Evolutionary conservation across 2,888 invertebrate species (phyloP), one percentile per base, ranked within the genome.

Genomic region (Drosophila falleni): DNA sequence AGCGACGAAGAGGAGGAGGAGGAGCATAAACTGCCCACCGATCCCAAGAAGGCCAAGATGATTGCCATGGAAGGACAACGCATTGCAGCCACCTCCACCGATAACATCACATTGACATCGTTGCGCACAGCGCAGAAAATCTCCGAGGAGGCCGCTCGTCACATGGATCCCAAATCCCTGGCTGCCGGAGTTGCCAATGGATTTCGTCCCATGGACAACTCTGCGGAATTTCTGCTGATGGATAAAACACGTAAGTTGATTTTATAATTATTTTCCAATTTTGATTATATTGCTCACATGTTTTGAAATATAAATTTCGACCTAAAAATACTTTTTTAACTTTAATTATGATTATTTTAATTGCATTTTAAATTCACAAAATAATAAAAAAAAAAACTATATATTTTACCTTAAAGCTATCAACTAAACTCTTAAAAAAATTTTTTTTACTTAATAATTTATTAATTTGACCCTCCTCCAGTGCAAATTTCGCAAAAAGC

Each of bases 1-100:
- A 97, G 97, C 0, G 98, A 98, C 73, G 98, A 98, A 65, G 98
- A 98, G 62, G 97, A 97, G 4, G 98, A 98, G 65, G 98, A 89
- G 39, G 64, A 93, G 37, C 65, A 87, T n/a, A n/a, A n/a, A 39
- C 63, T 89, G 49, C 92, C 92, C 13, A 89, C 87, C 3, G 92
- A 93, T 82, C 89, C 93, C 1, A 93, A 93, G 64, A 93, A 93
- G 54, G 87, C 89, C 0, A 93, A 93, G 86, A 78, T 92, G 63
- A 29, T 41, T 2, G 50, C 60, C 1, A 59, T 62, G 4, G 73
- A 71, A 13, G 78, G 62, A 0, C 81, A 80, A n/a, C 72, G 72
- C 9, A 35, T 29, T 10, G 53, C 44, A 2, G 44, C 44, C 13
- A 33, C 46, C 0, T 58, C 67, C 0, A 71, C 59, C 0, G 83